phyloP scores from a whole-genome alignment of 1,140 invertebrate genomes.

The Cyphomyrmex costatus region DNA sequence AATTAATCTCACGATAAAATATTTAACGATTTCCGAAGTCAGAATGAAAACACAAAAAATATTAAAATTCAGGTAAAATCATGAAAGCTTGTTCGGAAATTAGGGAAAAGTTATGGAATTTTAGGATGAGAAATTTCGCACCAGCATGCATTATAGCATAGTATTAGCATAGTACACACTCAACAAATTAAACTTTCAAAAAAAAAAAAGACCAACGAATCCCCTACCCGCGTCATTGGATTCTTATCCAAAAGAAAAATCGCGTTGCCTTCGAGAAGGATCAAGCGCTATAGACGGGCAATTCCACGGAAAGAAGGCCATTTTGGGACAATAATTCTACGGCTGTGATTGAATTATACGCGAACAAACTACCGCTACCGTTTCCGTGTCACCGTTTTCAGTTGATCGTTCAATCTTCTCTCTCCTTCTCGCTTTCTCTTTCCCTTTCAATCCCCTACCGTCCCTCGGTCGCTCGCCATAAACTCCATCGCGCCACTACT shows the following conservation, averaged over 20 bases:
- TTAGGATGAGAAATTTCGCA: too few species aligned
- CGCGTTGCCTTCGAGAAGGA: not conserved
- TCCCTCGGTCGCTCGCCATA: slow-evolving; percentile 61
- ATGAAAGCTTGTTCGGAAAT: too few species aligned
- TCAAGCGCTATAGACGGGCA: slow-evolving; percentile 28
- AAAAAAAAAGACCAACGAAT: not conserved
- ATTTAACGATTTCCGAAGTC: too few species aligned
- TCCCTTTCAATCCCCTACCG: not conserved
- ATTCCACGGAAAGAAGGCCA: slow-evolving; percentile 40
- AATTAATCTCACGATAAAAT: too few species aligned
- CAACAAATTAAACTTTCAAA: slow-evolving; percentile 1
- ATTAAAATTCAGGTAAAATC: too few species aligned
- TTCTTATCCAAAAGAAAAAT: slow-evolving; percentile 47
- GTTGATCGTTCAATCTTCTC: not conserved
- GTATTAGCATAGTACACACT: not conserved
- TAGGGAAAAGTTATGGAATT: too few species aligned
- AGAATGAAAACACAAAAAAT: too few species aligned
- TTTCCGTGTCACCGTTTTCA: slow-evolving; percentile 36
- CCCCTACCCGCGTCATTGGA: not conserved
- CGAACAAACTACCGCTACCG: slow-evolving; percentile 49
- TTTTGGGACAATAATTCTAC: slow-evolving; percentile 64
- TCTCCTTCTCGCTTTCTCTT: not conserved
- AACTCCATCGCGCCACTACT: slow-evolving; percentile 66
- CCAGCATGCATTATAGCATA: not conserved
- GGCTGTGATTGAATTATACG: slow-evolving; percentile 67